Evolutionary conservation across 2,797 vertebrate genomes (phyloP), one percentile per base, ranked within the genome.

Genomic region (Nasua narica): DNA sequence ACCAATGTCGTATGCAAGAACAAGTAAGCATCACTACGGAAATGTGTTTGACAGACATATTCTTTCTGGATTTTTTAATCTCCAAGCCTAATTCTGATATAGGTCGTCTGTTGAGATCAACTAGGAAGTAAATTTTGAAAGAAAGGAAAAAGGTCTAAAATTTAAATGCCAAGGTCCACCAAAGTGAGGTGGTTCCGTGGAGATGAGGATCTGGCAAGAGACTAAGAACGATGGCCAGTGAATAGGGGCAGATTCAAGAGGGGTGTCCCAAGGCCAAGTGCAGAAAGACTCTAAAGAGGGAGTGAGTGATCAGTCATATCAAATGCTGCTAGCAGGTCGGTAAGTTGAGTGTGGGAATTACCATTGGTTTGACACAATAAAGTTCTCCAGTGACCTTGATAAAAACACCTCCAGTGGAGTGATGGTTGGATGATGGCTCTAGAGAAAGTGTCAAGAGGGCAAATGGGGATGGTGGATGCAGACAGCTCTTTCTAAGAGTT

Each of bases 101-200:
- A 79, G 72, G 15, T 48, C 43, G 23, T 72, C 69, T 32, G 11
- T 58, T 82, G 85, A 81, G 29, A 88, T 79, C 25, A 82, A 56
- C 19, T 54, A 70, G 62, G 18, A 95, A 95, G 74, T 48, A 81
- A 95, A 50, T 88, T 84, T 92, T 58, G 40, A 62, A 70, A 69
- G 27, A 60, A 88, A 95, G 58, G 60, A 48, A 85, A 90, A 27
- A 83, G 4, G 1, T 87, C 48, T 37, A 76, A 94, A 87, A 65
- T 37, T 46, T 69, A 69, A 93, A 88, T 81, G 43, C 48, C 25
- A 83, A 37, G 32, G 9, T 13, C 56, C 29, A 43, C 23, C 10
- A 48, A 93, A 94, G 27, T 90, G 78, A 40, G 52, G 25, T 74
- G 40, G 35, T 35, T 74, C 27, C 8, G 4, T 18, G 40, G 83